Evolutionary conservation across 2,888 invertebrate species (phyloP).

Genomic region (Drosophila nr. perissopoda): DNA sequence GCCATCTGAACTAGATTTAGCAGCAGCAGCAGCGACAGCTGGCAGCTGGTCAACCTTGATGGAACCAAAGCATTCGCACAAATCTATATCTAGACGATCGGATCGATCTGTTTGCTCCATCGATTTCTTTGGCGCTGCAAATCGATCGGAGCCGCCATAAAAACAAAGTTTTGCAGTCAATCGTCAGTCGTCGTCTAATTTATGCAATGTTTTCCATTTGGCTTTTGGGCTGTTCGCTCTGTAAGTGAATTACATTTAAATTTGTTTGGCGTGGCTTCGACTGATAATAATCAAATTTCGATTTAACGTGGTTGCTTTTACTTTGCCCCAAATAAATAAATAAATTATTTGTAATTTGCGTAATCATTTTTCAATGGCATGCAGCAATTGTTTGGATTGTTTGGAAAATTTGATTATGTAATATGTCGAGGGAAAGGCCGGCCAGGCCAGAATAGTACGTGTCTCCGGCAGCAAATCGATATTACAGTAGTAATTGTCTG

Average conservation of each 20-base stretch:
- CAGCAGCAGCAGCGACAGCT: constrained; percentile 42
- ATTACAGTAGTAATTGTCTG: constrained; percentile 25
- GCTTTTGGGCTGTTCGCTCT: constrained; percentile 15
- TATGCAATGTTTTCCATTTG: constrained; percentile 66
- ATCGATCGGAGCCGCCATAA: constrained; percentile 66
- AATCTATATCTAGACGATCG: constrained; percentile 59
- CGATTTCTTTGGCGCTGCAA: constrained; percentile 54
- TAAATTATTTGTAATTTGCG: constrained; percentile 74
- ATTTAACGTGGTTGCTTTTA: constrained; percentile 55
- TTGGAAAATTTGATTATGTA: constrained; percentile 51
- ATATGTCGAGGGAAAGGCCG: constrained; percentile 26
- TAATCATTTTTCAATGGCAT: constrained; percentile 72
- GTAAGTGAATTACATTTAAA: constrained; percentile 72
- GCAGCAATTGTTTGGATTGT: constrained; percentile 35
- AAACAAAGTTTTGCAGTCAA: constrained; percentile 41
- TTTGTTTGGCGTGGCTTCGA: constrained; percentile 60
- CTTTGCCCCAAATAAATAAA: constrained; percentile 55
- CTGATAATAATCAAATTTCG: constrained; percentile 70
- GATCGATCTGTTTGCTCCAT: constrained; percentile 63
- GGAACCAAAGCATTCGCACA: constrained; percentile 41
- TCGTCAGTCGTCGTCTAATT: constrained; percentile 52
- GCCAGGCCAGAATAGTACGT: constrained; percentile 37
- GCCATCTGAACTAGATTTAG: constrained; percentile 50
- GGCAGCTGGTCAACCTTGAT: constrained; percentile 68
- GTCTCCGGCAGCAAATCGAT: constrained; percentile 22